phyloP scores from a whole-genome alignment of 2,113 vertebrate genomes.

The Glaucomys volans region DNA sequence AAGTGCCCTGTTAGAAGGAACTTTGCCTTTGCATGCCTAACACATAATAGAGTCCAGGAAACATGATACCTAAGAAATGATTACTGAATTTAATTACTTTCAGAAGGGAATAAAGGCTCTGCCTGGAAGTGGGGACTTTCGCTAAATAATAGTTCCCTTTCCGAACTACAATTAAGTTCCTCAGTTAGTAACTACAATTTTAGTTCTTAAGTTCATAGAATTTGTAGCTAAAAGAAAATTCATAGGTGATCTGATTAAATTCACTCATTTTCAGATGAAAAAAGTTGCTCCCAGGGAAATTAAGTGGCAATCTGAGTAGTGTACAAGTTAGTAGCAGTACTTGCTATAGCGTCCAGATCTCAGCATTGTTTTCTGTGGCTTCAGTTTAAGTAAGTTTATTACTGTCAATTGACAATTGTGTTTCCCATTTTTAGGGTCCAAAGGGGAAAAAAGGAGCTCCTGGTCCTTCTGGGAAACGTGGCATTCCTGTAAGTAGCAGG shows the following conservation, averaged over 20 bases:
- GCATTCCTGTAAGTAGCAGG: conserved; percentile 91
- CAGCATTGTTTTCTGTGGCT: not conserved
- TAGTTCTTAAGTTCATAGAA: conserved; percentile 1
- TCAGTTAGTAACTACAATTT: not conserved
- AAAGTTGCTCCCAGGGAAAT: not conserved
- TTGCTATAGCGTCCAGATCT: not conserved
- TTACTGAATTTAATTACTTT: conserved; percentile 9
- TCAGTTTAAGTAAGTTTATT: conserved; percentile 52
- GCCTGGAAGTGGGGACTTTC: not conserved
- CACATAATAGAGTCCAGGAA: not conserved
- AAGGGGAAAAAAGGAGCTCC: conserved; percentile 92
- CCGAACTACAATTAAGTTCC: conserved; percentile 16
- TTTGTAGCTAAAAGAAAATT: conserved; percentile 4
- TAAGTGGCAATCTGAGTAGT: not conserved
- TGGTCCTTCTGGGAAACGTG: conserved; percentile 91
- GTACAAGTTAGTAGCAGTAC: not conserved
- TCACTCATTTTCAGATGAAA: conserved; percentile 18
- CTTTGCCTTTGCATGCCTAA: conserved; percentile 27
- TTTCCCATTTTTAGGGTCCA: conserved; percentile 90
- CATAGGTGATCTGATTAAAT: not conserved
- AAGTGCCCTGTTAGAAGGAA: not conserved
- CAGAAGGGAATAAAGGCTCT: not conserved
- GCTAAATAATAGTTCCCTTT: conserved; percentile 28
- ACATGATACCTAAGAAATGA: not conserved
- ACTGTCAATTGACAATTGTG: conserved; percentile 57